Base-by-base conservation (phyloP, 1,140 invertebrate species). In the Neodiprion pinetum region DNA sequence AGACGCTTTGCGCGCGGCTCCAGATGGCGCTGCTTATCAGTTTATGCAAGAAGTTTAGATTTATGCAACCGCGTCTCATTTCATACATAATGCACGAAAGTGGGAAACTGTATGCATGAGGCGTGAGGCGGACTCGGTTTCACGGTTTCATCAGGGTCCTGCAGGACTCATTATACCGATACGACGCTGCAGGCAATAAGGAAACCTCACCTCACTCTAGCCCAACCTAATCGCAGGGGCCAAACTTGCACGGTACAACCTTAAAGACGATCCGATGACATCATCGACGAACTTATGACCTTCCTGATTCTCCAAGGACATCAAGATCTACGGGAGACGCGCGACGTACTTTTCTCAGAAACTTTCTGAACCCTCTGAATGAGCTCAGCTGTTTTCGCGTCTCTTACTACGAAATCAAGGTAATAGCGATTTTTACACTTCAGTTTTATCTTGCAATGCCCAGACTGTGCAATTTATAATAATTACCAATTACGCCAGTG, bases 11-110 rank as follows among this genome's bases (percentile, higher is more conserved):
- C 17, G 14, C 67, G 40, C 11, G 9, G 40, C 23, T 21, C 40
- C 40, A 69, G 67, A 14, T 12, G 40, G 40, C 23, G 67, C 7
- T 69, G 67, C 67, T 69, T 69, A 69, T 69, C 67, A 69, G 67
- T 23, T 69, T 69, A 69, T 69, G 67, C 67, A 21, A 23, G 40
- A 69, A 69, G 67, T 69, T 69, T 69, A 12, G 67, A 69, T 69
- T 21, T 69, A 69, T 69, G 40, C 67, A 47, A 10, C 53, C 40
- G 40, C 40, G 40, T 47, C 67, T 69, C 67, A 69, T 69, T 69
- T 69, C 67, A 47, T 69, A 69, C 67, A 69, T 69, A 23, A 69
- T 69, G 12, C 67, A 69, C 10, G 67, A 21, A 69, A 61, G 53
- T 61, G 53, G 53, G 53, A 40, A 61, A 61, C 53, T 61, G 28